These are phyloP conservation scores for Neosilurus mollespiculum DNA, from an alignment of 2,797 vertebrate genomes.

Conservation along the genomic window DNA sequence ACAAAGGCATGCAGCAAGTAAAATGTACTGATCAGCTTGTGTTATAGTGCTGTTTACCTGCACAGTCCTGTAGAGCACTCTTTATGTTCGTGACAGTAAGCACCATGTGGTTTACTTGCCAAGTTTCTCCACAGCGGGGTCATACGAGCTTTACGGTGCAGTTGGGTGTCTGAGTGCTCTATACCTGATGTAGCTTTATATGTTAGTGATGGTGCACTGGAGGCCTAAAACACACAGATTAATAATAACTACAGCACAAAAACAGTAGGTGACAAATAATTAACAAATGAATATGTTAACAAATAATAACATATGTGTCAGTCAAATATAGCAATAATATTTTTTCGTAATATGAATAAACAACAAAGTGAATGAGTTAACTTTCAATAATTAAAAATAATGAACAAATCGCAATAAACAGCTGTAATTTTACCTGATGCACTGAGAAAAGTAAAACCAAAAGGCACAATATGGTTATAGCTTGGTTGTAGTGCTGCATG, in stretches of 20 bases:
- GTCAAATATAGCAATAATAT: background rate
- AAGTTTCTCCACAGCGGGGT: conserved; percentile 65
- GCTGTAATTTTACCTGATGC: conserved; percentile 45
- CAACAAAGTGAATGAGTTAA: background rate
- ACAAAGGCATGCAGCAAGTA: background rate
- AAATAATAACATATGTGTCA: too few relatives aligned
- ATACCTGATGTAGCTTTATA: background rate
- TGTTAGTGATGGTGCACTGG: conserved; percentile 32
- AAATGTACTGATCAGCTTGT: background rate
- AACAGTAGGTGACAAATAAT: background rate
- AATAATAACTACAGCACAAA: background rate
- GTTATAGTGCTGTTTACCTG: conserved; percentile 47
- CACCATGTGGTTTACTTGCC: conserved; percentile 62
- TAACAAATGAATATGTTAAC: background rate
- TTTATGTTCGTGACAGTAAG: conserved; percentile 54
- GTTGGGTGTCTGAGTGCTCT: background rate
- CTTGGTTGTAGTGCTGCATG: conserved; percentile 40
- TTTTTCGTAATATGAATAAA: background rate
- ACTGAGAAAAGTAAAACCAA: conserved; percentile 45
- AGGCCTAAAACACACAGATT: conserved; percentile 46
- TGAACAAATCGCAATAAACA: background rate
- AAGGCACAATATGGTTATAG: conserved; percentile 30
- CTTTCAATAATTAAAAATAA: background rate
- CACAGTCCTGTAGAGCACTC: conserved; percentile 62
- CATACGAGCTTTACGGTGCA: conserved; percentile 46